Conservation (phyloP, 2,888 invertebrate species). For the Tryphoninae sp. region DNA sequence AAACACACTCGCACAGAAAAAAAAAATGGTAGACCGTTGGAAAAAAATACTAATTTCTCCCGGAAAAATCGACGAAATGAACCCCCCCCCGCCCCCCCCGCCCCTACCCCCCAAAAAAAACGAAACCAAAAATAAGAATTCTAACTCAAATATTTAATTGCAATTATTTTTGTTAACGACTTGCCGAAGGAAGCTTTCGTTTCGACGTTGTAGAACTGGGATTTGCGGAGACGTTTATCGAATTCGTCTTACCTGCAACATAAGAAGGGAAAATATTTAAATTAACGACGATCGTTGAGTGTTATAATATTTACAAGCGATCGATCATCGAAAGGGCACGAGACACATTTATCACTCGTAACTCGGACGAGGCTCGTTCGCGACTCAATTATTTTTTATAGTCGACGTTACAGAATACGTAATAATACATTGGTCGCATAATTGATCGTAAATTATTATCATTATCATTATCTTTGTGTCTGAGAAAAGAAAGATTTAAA, state of each 20-base stretch:
- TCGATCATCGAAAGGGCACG: too few relatives aligned
- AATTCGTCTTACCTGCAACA: constrained; percentile 13
- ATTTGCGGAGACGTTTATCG: not conserved
- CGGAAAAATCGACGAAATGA: not conserved
- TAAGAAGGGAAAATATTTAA: not conserved
- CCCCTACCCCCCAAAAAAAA: too few relatives aligned
- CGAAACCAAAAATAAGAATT: not conserved
- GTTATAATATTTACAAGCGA: too few relatives aligned
- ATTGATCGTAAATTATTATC: constrained; percentile 14
- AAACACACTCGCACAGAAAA: not conserved
- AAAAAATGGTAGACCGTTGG: not conserved
- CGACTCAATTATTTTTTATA: not conserved
- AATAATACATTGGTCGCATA: not conserved
- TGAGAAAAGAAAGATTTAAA: not conserved
- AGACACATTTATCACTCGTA: too few relatives aligned
- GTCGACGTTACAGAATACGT: constrained; percentile 4
- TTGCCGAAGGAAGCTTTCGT: not conserved
- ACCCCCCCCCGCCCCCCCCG: not conserved
- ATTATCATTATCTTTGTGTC: not conserved
- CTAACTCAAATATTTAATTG: not conserved
- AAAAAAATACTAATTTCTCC: not conserved
- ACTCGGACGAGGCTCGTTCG: too few relatives aligned
- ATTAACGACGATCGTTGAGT: not conserved
- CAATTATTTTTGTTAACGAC: not conserved
- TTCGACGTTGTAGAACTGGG: not conserved